Evolutionary conservation across 2,888 invertebrate species (phyloP).

Genomic region (Acrocera orbiculus): DNA sequence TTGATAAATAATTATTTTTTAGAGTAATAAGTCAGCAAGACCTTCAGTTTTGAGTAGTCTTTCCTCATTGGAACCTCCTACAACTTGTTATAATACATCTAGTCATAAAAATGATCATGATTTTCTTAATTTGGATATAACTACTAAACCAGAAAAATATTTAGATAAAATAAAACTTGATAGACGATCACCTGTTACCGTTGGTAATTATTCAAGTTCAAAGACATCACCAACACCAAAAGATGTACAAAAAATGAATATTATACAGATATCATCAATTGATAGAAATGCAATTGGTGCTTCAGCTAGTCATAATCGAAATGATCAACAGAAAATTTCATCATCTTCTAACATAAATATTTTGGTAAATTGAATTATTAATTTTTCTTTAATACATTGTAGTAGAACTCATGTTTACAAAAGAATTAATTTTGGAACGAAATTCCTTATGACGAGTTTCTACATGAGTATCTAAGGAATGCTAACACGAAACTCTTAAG

Average conservation of each 20-base stretch:
- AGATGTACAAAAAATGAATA: conserved; percentile 10
- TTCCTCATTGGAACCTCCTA: conserved; percentile 10
- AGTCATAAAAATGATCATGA: conserved; percentile 15
- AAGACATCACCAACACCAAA: too few species aligned
- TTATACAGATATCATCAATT: conserved; percentile 9
- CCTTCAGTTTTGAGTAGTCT: conserved; percentile 13
- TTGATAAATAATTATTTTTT: not conserved
- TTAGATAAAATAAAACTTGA: conserved; percentile 15
- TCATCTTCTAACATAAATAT: too few species aligned
- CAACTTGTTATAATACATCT: conserved; percentile 12
- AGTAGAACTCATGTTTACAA: too few species aligned
- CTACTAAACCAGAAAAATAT: conserved; percentile 14
- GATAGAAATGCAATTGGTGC: conserved; percentile 6
- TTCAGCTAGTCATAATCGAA: conserved; percentile 6
- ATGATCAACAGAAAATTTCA: conserved; percentile 1
- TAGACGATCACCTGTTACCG: conserved; percentile 8
- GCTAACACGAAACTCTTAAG: too few species aligned
- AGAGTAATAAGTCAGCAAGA: conserved; percentile 11
- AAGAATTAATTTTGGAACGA: too few species aligned
- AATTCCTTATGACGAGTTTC: too few species aligned
- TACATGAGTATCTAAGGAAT: too few species aligned
- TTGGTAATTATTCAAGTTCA: not conserved
- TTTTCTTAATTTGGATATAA: conserved; percentile 14
- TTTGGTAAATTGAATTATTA: too few species aligned
- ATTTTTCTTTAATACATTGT: too few species aligned